Evolutionary conservation across 2,797 vertebrate species (phyloP).

Genomic region (Danio albolineatus): DNA sequence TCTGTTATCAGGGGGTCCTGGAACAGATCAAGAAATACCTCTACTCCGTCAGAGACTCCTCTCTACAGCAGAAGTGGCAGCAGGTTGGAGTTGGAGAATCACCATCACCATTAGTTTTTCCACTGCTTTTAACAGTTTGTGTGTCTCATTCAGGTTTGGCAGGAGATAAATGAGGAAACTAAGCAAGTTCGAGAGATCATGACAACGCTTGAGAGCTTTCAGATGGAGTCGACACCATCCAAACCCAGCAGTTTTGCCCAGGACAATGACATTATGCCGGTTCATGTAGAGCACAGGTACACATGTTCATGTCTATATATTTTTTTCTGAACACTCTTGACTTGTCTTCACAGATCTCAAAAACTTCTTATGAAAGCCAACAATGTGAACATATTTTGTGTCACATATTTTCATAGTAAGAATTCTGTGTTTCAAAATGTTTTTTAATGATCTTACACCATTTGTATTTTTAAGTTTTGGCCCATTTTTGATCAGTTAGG

Average conservation of each 20-base stretch:
- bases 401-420: not conserved
- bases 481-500: not conserved
- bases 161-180: conserved; percentile 93
- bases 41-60: conserved; percentile 84
- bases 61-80: conserved; percentile 92
- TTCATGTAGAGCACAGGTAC: conserved; percentile 90
- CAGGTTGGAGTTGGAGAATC: conserved; percentile 81
- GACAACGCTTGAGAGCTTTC: conserved; percentile 92
- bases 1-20: conserved; percentile 93
- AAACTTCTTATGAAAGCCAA: not conserved
- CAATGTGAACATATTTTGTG: not conserved
- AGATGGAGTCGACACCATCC: conserved; percentile 83
- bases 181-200: conserved; percentile 95
- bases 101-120: too few species aligned
- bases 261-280: conserved; percentile 87
- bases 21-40: conserved; percentile 94
- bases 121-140: not conserved
- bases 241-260: conserved; percentile 84
- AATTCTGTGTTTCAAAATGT: not conserved
- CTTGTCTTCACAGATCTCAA: not conserved
- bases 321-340: too few species aligned
- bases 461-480: too few species aligned
- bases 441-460: too few species aligned
- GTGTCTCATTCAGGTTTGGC: conserved; percentile 84
- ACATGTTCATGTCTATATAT: not conserved